Conservation (phyloP, 2,797 vertebrate species). For the Lepus townsendii region DNA sequence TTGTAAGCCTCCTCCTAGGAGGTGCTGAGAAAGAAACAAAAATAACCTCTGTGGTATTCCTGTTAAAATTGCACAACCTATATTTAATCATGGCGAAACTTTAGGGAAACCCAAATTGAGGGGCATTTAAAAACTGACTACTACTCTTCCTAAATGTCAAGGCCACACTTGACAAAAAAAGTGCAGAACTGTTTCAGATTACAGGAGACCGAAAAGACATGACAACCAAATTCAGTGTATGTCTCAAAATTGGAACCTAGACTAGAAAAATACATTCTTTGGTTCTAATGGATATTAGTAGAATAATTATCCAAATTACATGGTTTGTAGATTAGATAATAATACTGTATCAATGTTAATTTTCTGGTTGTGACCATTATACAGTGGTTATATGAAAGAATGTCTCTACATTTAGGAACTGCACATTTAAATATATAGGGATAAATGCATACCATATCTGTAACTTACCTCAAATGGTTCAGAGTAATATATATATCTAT, state of each 20-base stretch:
- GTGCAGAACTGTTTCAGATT: slow-evolving; percentile 1
- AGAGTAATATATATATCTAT: background rate
- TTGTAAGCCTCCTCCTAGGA: background rate
- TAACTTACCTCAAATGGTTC: background rate
- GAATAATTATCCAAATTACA: background rate
- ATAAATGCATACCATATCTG: background rate
- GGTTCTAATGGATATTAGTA: background rate
- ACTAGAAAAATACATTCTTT: background rate
- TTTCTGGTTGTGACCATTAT: slow-evolving; percentile 24
- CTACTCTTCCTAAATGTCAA: background rate
- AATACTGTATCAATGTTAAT: background rate
- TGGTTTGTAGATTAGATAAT: background rate
- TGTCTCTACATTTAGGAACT: background rate
- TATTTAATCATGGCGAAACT: slow-evolving; percentile 3
- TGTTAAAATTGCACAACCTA: background rate
- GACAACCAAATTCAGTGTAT: background rate
- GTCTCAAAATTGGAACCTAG: slow-evolving; percentile 7
- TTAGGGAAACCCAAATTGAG: background rate
- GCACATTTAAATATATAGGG: background rate
- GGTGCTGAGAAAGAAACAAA: background rate
- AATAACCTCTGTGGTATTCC: background rate
- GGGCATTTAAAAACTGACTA: background rate
- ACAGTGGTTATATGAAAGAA: slow-evolving; percentile 12
- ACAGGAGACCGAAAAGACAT: background rate
- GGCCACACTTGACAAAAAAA: background rate